phyloP scores from a whole-genome alignment of 2,113 vertebrate genomes.

The Chlamydotis undulata region DNA sequence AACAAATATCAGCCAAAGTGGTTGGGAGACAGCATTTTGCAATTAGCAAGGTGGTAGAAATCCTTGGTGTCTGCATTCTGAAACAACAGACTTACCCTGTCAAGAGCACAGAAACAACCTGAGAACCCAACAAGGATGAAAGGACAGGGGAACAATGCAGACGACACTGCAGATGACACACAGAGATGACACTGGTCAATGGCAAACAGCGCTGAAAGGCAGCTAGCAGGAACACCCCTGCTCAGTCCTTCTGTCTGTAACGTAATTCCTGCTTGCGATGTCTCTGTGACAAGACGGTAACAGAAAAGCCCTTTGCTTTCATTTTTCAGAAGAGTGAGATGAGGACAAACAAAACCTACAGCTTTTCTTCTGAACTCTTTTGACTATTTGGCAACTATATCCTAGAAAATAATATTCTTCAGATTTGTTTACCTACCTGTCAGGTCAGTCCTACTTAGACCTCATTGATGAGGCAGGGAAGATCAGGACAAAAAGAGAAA shows the following conservation, averaged over 20 bases:
- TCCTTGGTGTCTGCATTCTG: not conserved
- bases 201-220: not conserved
- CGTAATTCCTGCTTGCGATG: not conserved
- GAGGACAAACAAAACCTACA: not conserved
- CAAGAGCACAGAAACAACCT: not conserved
- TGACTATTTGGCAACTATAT: not conserved
- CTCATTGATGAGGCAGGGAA: not conserved
- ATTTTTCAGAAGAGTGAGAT: not conserved
- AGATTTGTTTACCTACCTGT: not conserved
- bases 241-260: accelerated
- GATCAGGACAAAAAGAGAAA: not conserved
- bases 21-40: not conserved
- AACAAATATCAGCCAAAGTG: not conserved
- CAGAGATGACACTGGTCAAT: not conserved
- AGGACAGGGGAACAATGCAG: not conserved
- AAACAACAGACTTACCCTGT: not conserved
- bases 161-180: not conserved
- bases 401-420: not conserved
- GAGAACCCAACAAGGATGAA: not conserved
- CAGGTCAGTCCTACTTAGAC: not conserved
- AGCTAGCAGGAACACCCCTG: not conserved
- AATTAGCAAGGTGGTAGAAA: not conserved
- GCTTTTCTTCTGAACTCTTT: not conserved
- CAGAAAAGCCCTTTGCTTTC: not conserved
- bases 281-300: not conserved